Evolutionary conservation across 2,113 vertebrate species (phyloP).

Genomic region (Vidua macroura): DNA sequence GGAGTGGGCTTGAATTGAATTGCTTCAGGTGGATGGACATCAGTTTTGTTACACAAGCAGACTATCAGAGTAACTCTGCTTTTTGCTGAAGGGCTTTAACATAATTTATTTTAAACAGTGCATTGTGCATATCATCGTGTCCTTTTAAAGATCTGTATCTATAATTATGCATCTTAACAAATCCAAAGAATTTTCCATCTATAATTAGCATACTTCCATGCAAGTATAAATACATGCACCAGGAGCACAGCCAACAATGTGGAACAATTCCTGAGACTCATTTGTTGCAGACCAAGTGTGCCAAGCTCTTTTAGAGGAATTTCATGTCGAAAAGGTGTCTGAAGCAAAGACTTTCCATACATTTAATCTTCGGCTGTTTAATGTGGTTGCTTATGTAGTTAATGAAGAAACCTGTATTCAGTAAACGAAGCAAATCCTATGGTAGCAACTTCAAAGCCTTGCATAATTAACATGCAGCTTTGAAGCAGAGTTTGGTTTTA

Average conservation of each 20-base stretch:
- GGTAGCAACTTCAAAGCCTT: background rate
- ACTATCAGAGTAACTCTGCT: background rate
- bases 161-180: background rate
- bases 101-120: background rate
- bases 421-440: background rate
- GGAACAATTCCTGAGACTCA: background rate
- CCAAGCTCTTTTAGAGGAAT: background rate
- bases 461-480: background rate
- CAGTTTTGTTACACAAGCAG: background rate
- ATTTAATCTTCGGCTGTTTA: background rate
- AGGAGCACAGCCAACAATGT: background rate
- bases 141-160: background rate
- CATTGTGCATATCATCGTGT: rapidly evolving
- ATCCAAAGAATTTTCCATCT: background rate
- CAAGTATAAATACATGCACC: background rate
- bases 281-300: background rate
- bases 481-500: background rate
- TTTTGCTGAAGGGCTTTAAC: background rate
- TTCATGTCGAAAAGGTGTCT: background rate
- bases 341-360: background rate
- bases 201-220: background rate
- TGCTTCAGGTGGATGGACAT: background rate
- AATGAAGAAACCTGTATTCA: background rate
- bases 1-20: background rate
- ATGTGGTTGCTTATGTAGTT: background rate